Evolutionary conservation across 30 jellyfish, hydroid and myxozoan genomes (phyloP).

Genomic region (Catostylus mosaicus): DNA sequence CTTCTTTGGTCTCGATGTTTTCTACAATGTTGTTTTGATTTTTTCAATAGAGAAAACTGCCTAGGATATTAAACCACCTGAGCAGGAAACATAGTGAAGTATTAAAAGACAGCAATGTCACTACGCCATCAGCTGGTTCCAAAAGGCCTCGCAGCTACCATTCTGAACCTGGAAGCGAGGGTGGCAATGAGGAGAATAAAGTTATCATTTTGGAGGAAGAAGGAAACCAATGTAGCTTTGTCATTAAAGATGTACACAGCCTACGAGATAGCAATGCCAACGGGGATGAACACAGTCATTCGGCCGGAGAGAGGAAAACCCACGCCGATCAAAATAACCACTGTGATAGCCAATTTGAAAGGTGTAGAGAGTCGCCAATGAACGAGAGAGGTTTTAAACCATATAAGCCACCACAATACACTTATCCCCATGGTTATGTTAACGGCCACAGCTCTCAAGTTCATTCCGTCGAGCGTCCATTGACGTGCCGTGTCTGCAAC

Average conservation of each 20-base stretch:
- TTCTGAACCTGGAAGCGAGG: conserved; percentile 3
- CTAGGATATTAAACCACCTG: conserved; percentile 58
- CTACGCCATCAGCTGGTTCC: conserved; percentile 34
- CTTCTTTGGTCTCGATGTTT: too few relatives aligned
- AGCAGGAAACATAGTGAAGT: conserved; percentile 59
- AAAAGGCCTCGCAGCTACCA: conserved; percentile 49
- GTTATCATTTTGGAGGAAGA: conserved; percentile 51
- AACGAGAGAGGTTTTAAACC: conserved; percentile 57
- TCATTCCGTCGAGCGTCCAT: conserved; percentile 56
- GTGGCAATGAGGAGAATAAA: conserved; percentile 39
- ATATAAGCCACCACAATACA: conserved; percentile 42
- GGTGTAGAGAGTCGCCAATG: conserved; percentile 13
- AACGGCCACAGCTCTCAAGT: conserved; percentile 61
- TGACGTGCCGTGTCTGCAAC: conserved; percentile 68
- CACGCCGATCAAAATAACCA: conserved; percentile 16
- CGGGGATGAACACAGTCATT: conserved; percentile 24
- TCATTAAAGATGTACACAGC: conserved; percentile 71
- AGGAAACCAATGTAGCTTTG: conserved; percentile 49
- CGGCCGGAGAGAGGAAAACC: conserved; percentile 19
- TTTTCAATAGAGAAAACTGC: conserved; percentile 53
- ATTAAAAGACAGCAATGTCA: conserved; percentile 22
- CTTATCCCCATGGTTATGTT: conserved; percentile 25
- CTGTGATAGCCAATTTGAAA: conserved; percentile 8
- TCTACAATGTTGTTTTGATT: too few relatives aligned
- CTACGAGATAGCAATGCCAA: conserved; percentile 44